These are phyloP conservation scores for Tachysurus fulvidraco DNA, from an alignment of 2,113 vertebrate species.

Conservation along the genomic window DNA sequence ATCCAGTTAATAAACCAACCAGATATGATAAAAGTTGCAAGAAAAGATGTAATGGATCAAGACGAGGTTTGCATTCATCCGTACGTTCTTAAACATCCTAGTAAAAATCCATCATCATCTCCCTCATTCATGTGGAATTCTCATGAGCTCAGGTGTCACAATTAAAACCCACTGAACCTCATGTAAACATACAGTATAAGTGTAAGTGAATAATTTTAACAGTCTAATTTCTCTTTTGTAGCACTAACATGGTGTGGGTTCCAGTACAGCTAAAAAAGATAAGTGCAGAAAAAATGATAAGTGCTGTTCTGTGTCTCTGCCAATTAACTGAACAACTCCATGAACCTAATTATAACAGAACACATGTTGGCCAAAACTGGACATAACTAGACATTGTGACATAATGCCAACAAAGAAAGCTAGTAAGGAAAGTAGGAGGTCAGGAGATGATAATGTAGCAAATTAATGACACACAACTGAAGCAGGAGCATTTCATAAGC, in stretches of 20 bases:
- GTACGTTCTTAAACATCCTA: background rate
- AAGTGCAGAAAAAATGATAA: background rate
- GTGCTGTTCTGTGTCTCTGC: background rate
- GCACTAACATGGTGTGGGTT: background rate
- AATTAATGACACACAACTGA: background rate
- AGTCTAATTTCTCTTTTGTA: background rate
- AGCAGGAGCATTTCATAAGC: constrained; percentile 8
- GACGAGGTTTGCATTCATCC: background rate
- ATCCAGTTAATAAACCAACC: background rate
- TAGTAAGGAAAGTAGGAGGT: background rate
- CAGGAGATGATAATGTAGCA: background rate
- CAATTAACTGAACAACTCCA: background rate
- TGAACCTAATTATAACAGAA: background rate
- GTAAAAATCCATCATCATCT: background rate
- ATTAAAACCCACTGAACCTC: background rate
- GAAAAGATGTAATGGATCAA: background rate
- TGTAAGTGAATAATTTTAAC: background rate
- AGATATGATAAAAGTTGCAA: background rate
- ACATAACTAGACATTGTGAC: background rate
- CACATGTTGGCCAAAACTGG: background rate
- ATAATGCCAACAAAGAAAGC: constrained; percentile 15
- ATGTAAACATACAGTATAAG: background rate
- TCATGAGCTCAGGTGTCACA: background rate
- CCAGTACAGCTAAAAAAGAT: too few species aligned
- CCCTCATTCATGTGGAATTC: background rate